Percentiles rank a stretch among this genome's conserved stretches.
Conservation (phyloP, 2,113 vertebrate genomes). For the Maccullochella peelii region DNA sequence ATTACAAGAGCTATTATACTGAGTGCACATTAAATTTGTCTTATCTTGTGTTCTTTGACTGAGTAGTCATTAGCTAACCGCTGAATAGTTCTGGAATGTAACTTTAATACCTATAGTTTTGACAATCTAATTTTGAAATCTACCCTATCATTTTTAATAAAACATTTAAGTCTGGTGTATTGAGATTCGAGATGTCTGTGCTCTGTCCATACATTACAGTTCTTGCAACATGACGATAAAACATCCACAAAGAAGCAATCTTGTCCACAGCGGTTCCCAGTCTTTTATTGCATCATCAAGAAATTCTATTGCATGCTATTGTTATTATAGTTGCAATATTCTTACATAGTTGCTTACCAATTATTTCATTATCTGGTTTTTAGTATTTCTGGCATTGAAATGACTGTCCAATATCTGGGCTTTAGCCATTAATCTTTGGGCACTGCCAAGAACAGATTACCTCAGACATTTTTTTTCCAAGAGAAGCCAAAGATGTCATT, state of each 20-base stretch:
- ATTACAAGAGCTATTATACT: background rate
- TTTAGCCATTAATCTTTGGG: constrained; percentile 65
- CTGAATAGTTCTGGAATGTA: background rate
- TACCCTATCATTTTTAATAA: no score
- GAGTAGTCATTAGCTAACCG: background rate
- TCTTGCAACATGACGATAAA: background rate
- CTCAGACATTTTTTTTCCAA: constrained; percentile 62
- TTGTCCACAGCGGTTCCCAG: background rate
- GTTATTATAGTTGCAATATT: background rate
- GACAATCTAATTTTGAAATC: background rate
- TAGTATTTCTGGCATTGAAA: background rate
- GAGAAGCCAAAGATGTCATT: constrained; percentile 65
- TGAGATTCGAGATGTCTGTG: background rate
- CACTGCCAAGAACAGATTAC: constrained; percentile 67
- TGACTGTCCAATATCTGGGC: constrained; percentile 36
- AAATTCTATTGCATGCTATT: background rate
- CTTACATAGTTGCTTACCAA: background rate
- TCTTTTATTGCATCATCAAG: constrained; percentile 20
- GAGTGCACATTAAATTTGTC: no score
- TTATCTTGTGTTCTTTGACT: background rate
- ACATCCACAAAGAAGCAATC: background rate
- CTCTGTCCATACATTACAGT: background rate
- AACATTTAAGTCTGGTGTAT: background rate
- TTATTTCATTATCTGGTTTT: constrained; percentile 15
- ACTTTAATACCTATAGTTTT: background rate